Evolutionary conservation across 2,888 invertebrate species (phyloP), one percentile per base, ranked within the genome.

Genomic region (Brachylomia viminalis): DNA sequence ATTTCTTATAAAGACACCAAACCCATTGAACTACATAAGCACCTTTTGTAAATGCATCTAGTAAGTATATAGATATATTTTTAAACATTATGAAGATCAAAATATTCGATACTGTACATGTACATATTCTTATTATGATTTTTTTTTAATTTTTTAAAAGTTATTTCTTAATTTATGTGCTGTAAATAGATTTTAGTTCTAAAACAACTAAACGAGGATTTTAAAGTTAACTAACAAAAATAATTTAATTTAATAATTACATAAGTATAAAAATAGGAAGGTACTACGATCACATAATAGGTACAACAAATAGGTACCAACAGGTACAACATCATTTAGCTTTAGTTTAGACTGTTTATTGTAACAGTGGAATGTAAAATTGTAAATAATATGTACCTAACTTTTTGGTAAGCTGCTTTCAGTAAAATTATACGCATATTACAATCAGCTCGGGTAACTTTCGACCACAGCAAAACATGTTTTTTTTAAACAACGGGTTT

Each of bases 201-300:
- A 78, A 85, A 77, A 80, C 47, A 74, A 78, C 72, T 80, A 82
- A 81, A 80, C 78, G 54, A 81, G 71, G 52, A 81, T 79, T 79
- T 75, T 58, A 82, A 76, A 79, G 58, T 79, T 71, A 77, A 67
- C 56, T 84, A 85, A 86, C 76, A 83, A 88, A 78, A 82, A 84
- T 86, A 85, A 84, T 83, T 85, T 86, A 87, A 77, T 82, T 83
- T 84, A 85, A 75, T 83, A 84, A 74, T 76, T 81, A 83, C 77
- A 82, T 85, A 82, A n/a, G n/a, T n/a, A n/a, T 77, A 84, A 80
- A 85, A 82, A 87, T 84, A 83, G 72, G 75, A 80, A 88, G 84
- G 83, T 82, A 87, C 86, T 85, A 86, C 52, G 76, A 89, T 89
- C 89, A 89, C 87, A 87, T 82, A 75, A 80, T 77, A 85, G 80